Base-by-base conservation (phyloP, 2,113 vertebrate genomes). In the Istiophorus platypterus region DNA sequence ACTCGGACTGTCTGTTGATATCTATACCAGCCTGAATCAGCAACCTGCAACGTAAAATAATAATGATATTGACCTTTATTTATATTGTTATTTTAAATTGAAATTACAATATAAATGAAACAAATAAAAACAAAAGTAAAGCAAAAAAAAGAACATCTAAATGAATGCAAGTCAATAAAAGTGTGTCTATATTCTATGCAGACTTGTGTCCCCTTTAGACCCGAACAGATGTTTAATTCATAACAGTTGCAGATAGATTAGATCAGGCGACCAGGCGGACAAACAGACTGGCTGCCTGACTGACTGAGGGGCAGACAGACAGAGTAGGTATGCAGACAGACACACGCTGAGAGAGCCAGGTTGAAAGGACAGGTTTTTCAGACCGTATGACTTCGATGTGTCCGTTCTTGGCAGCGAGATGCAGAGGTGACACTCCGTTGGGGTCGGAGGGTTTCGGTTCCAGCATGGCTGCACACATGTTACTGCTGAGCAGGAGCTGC, bases 371-470 rank as follows among this genome's bases (percentile, higher is more conserved):
- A 49, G 12, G 18, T 47, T 27, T 42, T 64, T 84, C 91, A 78
- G 52, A 99, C 98, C 97, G 96, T 92, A 99, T 99, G 85, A 99
- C 98, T 85, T 99, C 98, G 0, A 99, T 99, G 95, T 99, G 98
- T 67, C 98, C 98, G 0, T 99, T 99, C 94, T 99, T 99, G 81
- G 98, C 98, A 0, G 98, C 98, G 10, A 99, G 95, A 92, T 99
- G 98, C 81, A 99, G 94, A 27, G 98, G 97, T 81, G 98, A 99
- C 93, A 98, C 97, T 80, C 98, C 97, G 0, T 99, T 99, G 84
- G 97, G 97, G 93, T 99, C 97, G 0, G 96, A 96, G 74, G 97
- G 97, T 75, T 97, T 97, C 1, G 98, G 97, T 84, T 99, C 98
- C 92, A 99, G 81, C 95, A 99, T 95, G 1, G 97, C 96, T 0